Base-by-base conservation (phyloP, 1,140 invertebrate species). In the Acromyrmex heyeri region DNA sequence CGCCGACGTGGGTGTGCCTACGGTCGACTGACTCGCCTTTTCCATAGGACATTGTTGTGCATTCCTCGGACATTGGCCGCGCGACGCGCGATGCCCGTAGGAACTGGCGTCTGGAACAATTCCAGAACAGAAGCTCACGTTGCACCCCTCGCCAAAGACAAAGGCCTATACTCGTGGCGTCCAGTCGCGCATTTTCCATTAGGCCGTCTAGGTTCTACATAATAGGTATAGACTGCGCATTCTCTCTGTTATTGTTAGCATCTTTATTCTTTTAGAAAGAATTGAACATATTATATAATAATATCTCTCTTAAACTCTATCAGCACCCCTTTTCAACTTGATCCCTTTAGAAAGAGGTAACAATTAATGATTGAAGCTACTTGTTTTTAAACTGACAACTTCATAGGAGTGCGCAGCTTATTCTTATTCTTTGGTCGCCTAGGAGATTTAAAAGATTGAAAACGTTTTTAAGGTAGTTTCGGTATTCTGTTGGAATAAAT, bases 41-140 rank as follows among this genome's bases (percentile, higher is more conserved):
- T 85, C 64, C 64, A 38, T n/a, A 27, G 21, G 55, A 87, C 87
- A 87, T 86, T 85, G 90, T 90, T 88, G 89, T 70, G 55, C 86
- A 67, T 91, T 91, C 69, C 48, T 69, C 86, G 87, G 73, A 75
- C 78, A 81, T 86, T 86, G 83, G 44, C 70, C 78, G 77, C 72
- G 78, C 65, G 73, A 85, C 88, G 64, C 88, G 64, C 76, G 73
- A 87, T 87, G 73, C 73, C 69, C 57, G 24, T 21, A 62, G 70
- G 76, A 67, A 90, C 82, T 77, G 86, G 72, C 53, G 55, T 34
- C 34, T 72, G 73, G 73, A 81, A 85, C 69, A 65, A 90, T 90
- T 87, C 85, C 73, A 78, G 70, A 65, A 65, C 61, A 50, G 48
- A 53, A 53, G 59, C 85, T 90, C 88, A 81, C 53, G 57, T 88